Evolutionary conservation across 2,888 invertebrate species (phyloP).

Genomic region (Aethes cnicana): DNA sequence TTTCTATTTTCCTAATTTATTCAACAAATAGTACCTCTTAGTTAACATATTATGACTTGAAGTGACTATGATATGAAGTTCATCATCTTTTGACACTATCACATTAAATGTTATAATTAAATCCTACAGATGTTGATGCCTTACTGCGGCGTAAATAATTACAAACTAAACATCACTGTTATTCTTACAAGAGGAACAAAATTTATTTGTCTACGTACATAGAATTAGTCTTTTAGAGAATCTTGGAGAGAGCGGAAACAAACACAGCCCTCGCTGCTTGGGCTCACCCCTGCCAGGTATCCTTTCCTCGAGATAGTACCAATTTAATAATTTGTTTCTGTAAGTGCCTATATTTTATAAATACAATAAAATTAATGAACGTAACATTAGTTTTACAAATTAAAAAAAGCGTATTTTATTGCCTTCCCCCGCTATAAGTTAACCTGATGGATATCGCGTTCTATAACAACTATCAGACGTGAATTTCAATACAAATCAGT

Average conservation of each 20-base stretch:
- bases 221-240: constrained; percentile 30
- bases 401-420: constrained; percentile 87
- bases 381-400: constrained; percentile 65
- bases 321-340: constrained; percentile 37
- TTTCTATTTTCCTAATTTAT: constrained; percentile 53
- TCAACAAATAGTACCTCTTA: constrained; percentile 69
- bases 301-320: constrained; percentile 29
- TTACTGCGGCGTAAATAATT: constrained; percentile 35
- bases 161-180: constrained; percentile 35
- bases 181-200: constrained; percentile 29
- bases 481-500: constrained; percentile 12
- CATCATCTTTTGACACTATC: constrained; percentile 71
- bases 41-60: constrained; percentile 81
- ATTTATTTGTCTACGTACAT: constrained; percentile 25
- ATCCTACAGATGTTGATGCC: constrained; percentile 35
- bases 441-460: constrained; percentile 44
- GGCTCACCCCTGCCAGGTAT: not conserved
- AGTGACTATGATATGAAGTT: constrained; percentile 78
- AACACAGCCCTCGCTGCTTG: constrained; percentile 13
- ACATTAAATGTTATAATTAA: constrained; percentile 63
- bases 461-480: constrained; percentile 12
- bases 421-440: constrained; percentile 84
- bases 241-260: constrained; percentile 32
- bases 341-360: constrained; percentile 34
- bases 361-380: constrained; percentile 38